These are phyloP conservation scores for Rhabdornis inornatus DNA, from an alignment of 2,113 vertebrate genomes.

Conservation along the genomic window DNA sequence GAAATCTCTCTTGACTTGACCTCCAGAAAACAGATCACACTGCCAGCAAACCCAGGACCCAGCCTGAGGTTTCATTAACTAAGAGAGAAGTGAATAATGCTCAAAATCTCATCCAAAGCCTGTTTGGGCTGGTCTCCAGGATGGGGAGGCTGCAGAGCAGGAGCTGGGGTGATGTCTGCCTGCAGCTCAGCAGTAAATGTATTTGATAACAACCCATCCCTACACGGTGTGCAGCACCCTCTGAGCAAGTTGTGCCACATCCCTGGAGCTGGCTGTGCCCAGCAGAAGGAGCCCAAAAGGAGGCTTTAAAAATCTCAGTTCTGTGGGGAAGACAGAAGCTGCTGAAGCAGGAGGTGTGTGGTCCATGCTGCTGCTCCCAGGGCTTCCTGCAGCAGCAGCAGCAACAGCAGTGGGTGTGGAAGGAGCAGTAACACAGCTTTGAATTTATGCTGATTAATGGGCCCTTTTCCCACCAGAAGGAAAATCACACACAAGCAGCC, in stretches of 20 bases:
- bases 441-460: not conserved
- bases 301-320: not conserved
- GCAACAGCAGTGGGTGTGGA: not conserved
- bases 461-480: not conserved
- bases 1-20: not conserved
- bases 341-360: rapidly evolving
- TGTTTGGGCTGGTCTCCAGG: not conserved
- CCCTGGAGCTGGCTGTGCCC: not conserved
- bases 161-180: not conserved
- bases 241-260: not conserved
- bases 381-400: not conserved
- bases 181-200: no score
- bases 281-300: not conserved
- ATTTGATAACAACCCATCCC: not conserved
- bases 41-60: not conserved
- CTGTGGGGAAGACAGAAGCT: not conserved
- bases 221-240: not conserved
- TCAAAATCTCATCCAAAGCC: not conserved
- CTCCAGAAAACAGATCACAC: not conserved
- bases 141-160: not conserved
- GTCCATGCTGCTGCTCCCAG: not conserved
- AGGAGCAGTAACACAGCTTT: not conserved
- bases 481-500: not conserved
- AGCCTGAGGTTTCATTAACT: not conserved
- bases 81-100: not conserved